phyloP scores from a whole-genome alignment of 2,113 vertebrate genomes.

The Chunga burmeisteri region DNA sequence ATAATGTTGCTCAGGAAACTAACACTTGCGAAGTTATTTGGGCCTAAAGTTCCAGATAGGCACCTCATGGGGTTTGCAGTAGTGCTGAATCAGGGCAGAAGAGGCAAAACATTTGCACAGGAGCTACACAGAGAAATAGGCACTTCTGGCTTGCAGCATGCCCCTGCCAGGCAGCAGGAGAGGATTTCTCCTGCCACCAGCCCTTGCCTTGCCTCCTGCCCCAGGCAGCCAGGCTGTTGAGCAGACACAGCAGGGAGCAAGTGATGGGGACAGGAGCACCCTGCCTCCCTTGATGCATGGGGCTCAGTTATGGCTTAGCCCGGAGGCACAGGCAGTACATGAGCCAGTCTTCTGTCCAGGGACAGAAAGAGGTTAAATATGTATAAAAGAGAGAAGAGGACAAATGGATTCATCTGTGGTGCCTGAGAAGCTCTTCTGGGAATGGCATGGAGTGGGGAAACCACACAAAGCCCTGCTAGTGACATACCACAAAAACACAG shows the following conservation, averaged over 20 bases:
- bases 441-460: background rate
- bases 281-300: fast-evolving
- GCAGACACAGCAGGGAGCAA: background rate
- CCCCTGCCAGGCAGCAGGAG: background rate
- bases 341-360: background rate
- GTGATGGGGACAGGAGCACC: background rate
- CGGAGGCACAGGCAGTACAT: fast-evolving
- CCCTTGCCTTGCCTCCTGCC: background rate
- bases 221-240: background rate
- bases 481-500: no score
- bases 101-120: background rate
- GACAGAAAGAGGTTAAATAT: background rate
- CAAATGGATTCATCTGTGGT: background rate
- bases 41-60: background rate
- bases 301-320: background rate
- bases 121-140: background rate
- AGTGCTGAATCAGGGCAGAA: constrained; percentile 26
- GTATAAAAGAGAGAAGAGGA: background rate
- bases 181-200: background rate
- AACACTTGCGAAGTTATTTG: background rate
- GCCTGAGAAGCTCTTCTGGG: background rate
- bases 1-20: constrained; percentile 1
- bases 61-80: background rate
- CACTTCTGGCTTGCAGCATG: background rate
- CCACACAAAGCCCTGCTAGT: background rate